Evolutionary conservation across 1,140 invertebrate genomes (phyloP), one percentile per base, ranked within the genome.

Genomic region (Drosophila jambulina): DNA sequence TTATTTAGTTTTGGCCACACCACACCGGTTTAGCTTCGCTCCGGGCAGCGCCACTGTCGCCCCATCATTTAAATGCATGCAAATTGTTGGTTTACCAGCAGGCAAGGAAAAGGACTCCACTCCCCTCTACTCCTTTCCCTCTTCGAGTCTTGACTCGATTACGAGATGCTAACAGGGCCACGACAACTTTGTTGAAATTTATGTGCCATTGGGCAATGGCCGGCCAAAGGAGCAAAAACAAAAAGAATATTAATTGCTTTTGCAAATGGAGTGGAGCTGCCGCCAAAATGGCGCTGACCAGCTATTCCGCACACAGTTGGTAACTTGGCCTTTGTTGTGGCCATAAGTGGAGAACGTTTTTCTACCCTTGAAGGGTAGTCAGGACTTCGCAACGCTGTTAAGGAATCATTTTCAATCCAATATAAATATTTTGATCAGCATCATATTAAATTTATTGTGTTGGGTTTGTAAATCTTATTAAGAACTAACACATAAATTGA

Each of bases 221-320:
- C 34, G 25, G 61, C 60, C 56, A 43, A 60, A 69, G 19, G 75
- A 58, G 51, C 59, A 81, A 76, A 70, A 76, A 75, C 65, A 59
- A 74, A 64, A 62, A 67, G 60, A 60, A 83, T 84, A 83, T 82
- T 90, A 90, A 90, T 90, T 90, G 85, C 85, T 90, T 90, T 90
- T 90, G 65, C 85, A 85, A 90, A 90, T 90, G 77, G 81, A 90
- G 81, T 88, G 17, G 17, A 60, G 63, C 63, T 61, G 77, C 77
- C 80, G 51, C 51, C 51, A 83, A 86, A 88, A 83, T 83, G 80
- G 63, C 69, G 54, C 78, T 80, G 69, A 51, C 75, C 62, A 62
- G 49, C 75, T 72, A 72, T 56, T 72, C 49, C n/a, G 12, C 61
- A 51, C 46, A 45, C 63, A 63, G 75, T 63, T 68, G 64, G 67